Base-by-base conservation (phyloP, 2,888 invertebrate genomes). In the Megalurothrips usitatus region DNA sequence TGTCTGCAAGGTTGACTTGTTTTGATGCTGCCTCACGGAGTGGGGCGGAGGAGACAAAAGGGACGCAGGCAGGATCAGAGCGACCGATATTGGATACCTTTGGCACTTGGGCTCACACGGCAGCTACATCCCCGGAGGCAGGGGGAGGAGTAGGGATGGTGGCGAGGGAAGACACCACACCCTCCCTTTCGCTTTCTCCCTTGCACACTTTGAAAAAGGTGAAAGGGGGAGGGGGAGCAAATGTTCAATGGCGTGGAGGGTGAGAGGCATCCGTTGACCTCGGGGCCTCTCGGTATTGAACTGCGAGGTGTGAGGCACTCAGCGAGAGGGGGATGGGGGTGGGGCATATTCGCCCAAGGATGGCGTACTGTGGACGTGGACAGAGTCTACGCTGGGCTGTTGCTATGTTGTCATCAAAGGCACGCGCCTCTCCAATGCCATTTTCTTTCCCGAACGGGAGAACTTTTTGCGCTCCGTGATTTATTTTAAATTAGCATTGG, bases 71-170 rank as follows among this genome's bases (percentile, higher is more conserved):
- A 58, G 68, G 68, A 75, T 75, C 68, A 75, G 23, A 75, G 68
- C 68, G 68, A 23, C 68, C 68, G 68, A 75, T 75, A 75, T 75
- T 75, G 68, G 68, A 75, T 75, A 75, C 68, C 68, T 75, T 26
- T 75, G 68, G 68, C 68, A 75, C 68, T 75, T 75, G 23, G 68
- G 23, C 68, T 75, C 26, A 12, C 23, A 26, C 58, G 58, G 68
- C 68, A 75, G 68, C 68, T 26, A 75, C 26, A 75, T 26, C 68
- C 68, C 68, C 23, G 6, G 52, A 58, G 58, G 58, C 0, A 58
- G 14, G 14, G 58, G 58, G 58, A 17, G 58, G 58, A n/a, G 58
- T 52, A 49, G 14, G 49, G 49, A 49, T 11, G 14, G 49, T 9
- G 49, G 52, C 12, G 52, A 52, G 52, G 52, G 52, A 58, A 17